These are phyloP conservation scores for Anas platyrhynchos DNA, from an alignment of 2,113 vertebrate genomes.

Conservation along the genomic window DNA sequence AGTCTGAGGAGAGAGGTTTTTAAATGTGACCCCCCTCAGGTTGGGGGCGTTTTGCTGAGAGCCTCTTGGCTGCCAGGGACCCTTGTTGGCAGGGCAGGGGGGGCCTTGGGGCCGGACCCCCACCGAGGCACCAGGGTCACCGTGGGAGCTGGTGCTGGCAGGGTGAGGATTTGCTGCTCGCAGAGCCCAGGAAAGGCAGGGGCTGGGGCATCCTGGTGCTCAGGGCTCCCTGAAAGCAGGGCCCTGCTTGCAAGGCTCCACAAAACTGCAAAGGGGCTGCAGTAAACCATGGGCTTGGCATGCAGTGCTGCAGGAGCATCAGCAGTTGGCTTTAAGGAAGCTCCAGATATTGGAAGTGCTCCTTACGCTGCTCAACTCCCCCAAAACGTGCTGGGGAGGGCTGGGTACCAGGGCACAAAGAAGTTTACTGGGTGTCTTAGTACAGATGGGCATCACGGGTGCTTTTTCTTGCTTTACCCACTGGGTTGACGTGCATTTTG, in stretches of 20 bases:
- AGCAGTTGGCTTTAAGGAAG: neutral
- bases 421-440: neutral
- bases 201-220: too few species aligned
- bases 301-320: neutral
- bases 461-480: neutral
- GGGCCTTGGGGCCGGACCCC: too few species aligned
- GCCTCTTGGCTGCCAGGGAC: neutral
- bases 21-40: neutral
- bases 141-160: neutral
- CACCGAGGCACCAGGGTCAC: neutral
- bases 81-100: neutral
- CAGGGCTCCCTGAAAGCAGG: too few species aligned
- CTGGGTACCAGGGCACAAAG: neutral
- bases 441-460: neutral
- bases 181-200: too few species aligned
- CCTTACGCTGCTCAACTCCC: neutral
- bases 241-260: too few species aligned
- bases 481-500: neutral
- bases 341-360: neutral
- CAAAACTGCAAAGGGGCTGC: rapidly evolving
- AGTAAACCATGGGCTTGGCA: neutral
- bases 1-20: neutral
- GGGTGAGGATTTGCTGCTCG: neutral
- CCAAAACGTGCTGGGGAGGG: neutral
- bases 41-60: neutral